Evolutionary conservation across 1,140 invertebrate species (phyloP).

Genomic region (Prorops nasuta): DNA sequence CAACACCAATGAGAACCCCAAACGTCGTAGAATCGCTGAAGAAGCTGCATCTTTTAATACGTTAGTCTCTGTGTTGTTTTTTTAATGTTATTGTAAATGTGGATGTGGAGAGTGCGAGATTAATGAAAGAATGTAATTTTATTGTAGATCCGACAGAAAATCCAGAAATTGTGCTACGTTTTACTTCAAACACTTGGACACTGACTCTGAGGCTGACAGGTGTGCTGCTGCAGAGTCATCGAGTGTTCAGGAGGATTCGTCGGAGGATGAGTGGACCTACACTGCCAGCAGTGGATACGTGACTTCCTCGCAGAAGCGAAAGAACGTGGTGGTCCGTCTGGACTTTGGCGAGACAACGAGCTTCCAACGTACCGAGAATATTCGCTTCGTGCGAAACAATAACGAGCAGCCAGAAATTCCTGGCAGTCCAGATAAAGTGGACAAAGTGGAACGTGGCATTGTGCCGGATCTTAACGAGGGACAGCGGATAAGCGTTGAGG

Average conservation of each 20-base stretch:
- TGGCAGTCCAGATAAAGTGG: slow-evolving; percentile 8
- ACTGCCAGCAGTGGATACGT: slow-evolving; percentile 50
- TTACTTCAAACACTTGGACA: slow-evolving; percentile 81
- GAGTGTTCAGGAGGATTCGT: slow-evolving; percentile 60
- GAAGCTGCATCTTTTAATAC: slow-evolving; percentile 47
- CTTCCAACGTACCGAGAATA: slow-evolving; percentile 18
- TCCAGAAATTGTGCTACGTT: slow-evolving; percentile 78
- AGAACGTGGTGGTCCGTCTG: slow-evolving; percentile 36
- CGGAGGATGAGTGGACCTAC: slow-evolving; percentile 74
- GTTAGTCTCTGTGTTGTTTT: slow-evolving; percentile 29
- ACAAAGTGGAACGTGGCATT: slow-evolving; percentile 13
- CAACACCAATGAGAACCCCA: slow-evolving; percentile 9
- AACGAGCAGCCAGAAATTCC: background rate
- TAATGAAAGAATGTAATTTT: too few relatives aligned
- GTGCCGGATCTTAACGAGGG: background rate
- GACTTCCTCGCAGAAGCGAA: slow-evolving; percentile 15
- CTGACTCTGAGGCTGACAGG: slow-evolving; percentile 68
- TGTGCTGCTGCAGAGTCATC: slow-evolving; percentile 24
- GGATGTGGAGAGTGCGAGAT: too few relatives aligned
- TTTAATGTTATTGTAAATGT: too few relatives aligned
- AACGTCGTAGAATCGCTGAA: slow-evolving; percentile 32
- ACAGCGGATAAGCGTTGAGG: slow-evolving; percentile 4
- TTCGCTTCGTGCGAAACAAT: slow-evolving; percentile 7
- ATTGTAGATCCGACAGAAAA: slow-evolving; percentile 66
- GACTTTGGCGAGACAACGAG: slow-evolving; percentile 37